These are phyloP conservation scores for Gymnorhina tibicen DNA, from an alignment of 2,113 vertebrate species.

Conservation along the genomic window DNA sequence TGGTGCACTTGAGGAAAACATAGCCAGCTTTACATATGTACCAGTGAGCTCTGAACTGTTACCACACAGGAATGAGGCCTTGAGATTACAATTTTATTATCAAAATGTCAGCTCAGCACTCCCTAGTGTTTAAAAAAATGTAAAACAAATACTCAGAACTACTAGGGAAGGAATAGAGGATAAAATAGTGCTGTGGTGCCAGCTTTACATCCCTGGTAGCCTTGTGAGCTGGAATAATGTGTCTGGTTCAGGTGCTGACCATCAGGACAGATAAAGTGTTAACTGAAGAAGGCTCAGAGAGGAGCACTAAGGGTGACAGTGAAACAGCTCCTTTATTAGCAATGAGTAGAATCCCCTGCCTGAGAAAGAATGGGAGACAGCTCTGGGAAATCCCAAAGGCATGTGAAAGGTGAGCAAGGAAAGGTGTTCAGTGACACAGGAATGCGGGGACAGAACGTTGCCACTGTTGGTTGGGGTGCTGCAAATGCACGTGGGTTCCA, in stretches of 20 bases:
- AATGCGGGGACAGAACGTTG: rapidly evolving
- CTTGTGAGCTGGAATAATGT: not conserved
- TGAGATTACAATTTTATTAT: not conserved
- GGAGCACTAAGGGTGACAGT: not conserved
- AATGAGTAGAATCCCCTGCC: not conserved
- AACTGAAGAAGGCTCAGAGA: not conserved
- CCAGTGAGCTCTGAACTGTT: not conserved
- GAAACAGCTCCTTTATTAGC: not conserved
- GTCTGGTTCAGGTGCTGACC: not conserved
- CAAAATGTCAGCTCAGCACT: not conserved
- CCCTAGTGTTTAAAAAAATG: not conserved
- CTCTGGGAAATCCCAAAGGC: not conserved
- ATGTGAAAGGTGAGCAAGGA: not conserved
- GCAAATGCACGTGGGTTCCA: rapidly evolving
- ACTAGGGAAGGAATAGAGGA: not conserved
- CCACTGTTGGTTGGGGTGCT: not conserved
- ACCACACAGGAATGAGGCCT: not conserved
- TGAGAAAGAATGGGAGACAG: not conserved
- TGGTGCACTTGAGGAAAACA: not conserved
- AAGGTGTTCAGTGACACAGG: not conserved
- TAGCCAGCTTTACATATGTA: not conserved
- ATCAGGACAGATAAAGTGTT: not conserved
- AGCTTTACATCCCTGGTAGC: not conserved
- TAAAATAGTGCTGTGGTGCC: not conserved
- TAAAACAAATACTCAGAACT: not conserved